Evolutionary conservation across 2,113 vertebrate species (phyloP).

Genomic region (Paradoxurus hermaphroditus): DNA sequence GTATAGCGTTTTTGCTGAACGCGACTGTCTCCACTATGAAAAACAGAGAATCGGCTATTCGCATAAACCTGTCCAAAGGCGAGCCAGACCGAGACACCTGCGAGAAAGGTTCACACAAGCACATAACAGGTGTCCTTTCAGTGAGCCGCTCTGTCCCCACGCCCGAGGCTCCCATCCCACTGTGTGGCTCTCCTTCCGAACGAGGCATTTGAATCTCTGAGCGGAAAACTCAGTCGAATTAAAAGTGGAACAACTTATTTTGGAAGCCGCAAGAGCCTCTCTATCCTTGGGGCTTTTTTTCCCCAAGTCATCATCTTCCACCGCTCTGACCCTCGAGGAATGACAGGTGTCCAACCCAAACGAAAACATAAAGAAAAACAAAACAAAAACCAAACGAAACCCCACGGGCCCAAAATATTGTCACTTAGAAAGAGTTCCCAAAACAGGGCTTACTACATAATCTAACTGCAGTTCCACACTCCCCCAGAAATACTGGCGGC

Average conservation of each 20-base stretch:
- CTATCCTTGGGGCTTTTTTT: not conserved
- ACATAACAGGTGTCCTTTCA: accelerated
- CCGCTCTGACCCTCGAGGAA: not conserved
- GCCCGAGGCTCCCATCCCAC: too few relatives aligned
- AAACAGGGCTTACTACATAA: not conserved
- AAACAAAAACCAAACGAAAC: not conserved
- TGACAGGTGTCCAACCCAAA: not conserved
- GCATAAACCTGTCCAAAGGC: not conserved
- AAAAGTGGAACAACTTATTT: not conserved
- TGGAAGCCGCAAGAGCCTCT: not conserved
- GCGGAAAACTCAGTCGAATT: not conserved
- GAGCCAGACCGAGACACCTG: not conserved
- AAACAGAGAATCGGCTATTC: not conserved
- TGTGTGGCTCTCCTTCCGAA: not conserved
- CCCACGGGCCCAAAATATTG: not conserved
- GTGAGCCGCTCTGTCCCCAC: accelerated
- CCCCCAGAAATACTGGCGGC: not conserved
- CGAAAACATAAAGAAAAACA: not conserved
- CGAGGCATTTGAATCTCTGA: not conserved
- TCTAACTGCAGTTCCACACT: not conserved
- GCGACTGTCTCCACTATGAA: not conserved
- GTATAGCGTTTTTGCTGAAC: not conserved
- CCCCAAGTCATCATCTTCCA: not conserved
- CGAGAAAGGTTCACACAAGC: not conserved
- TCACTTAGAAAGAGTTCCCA: not conserved